phyloP scores from a whole-genome alignment of 1,140 invertebrate species.

The Drosophila orosa region DNA sequence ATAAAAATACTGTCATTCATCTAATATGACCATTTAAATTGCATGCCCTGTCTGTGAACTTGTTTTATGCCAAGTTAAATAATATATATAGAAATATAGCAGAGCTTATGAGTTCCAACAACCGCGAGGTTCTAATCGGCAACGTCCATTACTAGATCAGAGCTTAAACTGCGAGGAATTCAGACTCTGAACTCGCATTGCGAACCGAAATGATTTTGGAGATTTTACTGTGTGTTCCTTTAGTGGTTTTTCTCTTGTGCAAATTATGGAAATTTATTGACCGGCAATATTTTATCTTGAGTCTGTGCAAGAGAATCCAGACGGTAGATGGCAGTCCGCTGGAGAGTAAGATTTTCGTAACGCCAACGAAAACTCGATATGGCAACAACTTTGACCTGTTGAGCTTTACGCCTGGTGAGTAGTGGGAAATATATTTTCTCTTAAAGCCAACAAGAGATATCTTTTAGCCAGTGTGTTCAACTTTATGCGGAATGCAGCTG shows the following conservation, averaged over 20 bases:
- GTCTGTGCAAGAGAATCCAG: constrained; percentile 52
- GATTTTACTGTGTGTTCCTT: not conserved
- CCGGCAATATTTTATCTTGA: constrained; percentile 49
- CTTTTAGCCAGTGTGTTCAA: constrained; percentile 43
- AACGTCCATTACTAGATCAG: constrained; percentile 17
- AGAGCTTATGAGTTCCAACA: not conserved
- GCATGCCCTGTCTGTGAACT: not conserved
- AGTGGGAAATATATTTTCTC: not conserved
- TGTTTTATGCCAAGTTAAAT: constrained; percentile 11
- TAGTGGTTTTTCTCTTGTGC: constrained; percentile 10
- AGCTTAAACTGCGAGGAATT: constrained; percentile 29
- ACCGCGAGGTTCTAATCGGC: not conserved
- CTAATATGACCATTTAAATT: not conserved
- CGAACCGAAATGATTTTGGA: constrained; percentile 15
- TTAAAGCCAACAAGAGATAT: not conserved
- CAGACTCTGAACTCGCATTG: not conserved
- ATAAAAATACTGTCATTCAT: not conserved
- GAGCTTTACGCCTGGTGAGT: constrained; percentile 46
- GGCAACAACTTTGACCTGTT: constrained; percentile 79
- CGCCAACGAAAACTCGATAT: constrained; percentile 57
- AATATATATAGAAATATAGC: not conserved
- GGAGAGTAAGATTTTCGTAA: constrained; percentile 39
- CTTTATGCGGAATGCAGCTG: constrained; percentile 36
- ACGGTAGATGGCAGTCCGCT: constrained; percentile 61
- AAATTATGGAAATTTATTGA: constrained; percentile 39